Evolutionary conservation across 2,113 vertebrate species (phyloP), one percentile per base, ranked within the genome.

Genomic region (Melanerpes aurifrons): DNA sequence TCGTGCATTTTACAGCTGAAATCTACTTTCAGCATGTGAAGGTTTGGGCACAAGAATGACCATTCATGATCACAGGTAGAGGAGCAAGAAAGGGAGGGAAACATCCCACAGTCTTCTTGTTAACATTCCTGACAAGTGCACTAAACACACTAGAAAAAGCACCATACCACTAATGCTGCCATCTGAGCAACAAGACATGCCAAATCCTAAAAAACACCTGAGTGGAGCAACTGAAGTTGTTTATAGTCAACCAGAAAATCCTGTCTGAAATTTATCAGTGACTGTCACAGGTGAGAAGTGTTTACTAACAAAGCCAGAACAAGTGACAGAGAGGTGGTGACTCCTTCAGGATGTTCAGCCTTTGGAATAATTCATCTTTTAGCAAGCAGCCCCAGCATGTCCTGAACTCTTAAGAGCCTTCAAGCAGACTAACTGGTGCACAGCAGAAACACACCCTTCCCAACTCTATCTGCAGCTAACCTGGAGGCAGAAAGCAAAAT

Each of bases 261-360:
- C 86, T 95, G 95, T 77, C 90, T 92, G 66, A 93, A 86, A 96
- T 96, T 89, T 96, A 95, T 93, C 95, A 96, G 86, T 1, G 5
- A 76, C 93, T 94, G 93, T 95, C 95, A 95, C 94, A 96, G 89
- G 93, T 96, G 88, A 96, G 94, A 95, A 92, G 82, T 93, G 92
- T 96, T 97, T 95, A 94, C 94, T 91, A 94, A 96, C 94, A 96
- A 95, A 95, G 89, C 71, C 84, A 72, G 92, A 96, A 93, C 73
- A 84, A 96, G 93, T 90, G 94, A 93, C 82, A 95, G 70, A 82
- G 88, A 81, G 92, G 93, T 91, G 92, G 84, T 95, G 86, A 70
- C 83, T 84, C 95, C 82, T 75, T 88, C 89, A 86, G 86, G 91
- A 89, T 87, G 76, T 72, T 93, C 92, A 96, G 91, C 20, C 68